Percentiles rank a stretch among this genome's conserved stretches.
Evolutionary conservation across 2,797 vertebrate species (phyloP).

Genomic region (Hydrocynus forskahlii): DNA sequence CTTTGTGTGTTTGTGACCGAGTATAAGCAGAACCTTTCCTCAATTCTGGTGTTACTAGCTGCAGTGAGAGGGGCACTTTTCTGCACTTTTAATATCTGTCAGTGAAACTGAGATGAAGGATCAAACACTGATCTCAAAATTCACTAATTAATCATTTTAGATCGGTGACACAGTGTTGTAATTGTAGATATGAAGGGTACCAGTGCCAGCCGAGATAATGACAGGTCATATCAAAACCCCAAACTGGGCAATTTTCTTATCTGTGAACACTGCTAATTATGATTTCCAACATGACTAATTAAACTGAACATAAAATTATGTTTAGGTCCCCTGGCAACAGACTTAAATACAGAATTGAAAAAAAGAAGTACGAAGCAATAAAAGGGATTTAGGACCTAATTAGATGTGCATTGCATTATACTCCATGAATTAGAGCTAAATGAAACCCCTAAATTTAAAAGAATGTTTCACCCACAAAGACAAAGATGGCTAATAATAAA

Average conservation of each 20-base stretch:
- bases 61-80: neutral
- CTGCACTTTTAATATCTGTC: neutral
- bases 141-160: slow-evolving; percentile 11
- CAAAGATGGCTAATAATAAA: slow-evolving; percentile 27
- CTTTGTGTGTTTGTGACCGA: neutral
- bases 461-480: slow-evolving; percentile 4
- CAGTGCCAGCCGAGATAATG: neutral
- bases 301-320: slow-evolving; percentile 50
- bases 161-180: neutral
- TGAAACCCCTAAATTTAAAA: slow-evolving; percentile 31
- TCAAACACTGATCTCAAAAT: neutral
- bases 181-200: neutral
- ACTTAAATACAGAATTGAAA: slow-evolving; percentile 48
- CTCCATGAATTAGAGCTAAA: slow-evolving; percentile 16
- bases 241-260: slow-evolving; percentile 48
- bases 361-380: slow-evolving; percentile 47
- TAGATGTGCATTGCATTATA: slow-evolving; percentile 36
- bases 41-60: neutral
- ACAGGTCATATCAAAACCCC: slow-evolving; percentile 42
- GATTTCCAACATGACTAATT: slow-evolving; percentile 56
- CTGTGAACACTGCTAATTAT: slow-evolving; percentile 53
- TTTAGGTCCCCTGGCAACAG: slow-evolving; percentile 45
- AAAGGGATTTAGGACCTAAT: slow-evolving; percentile 55
- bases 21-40: neutral
- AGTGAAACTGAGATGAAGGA: neutral